These are phyloP conservation scores for Chaetura pelagica DNA, from an alignment of 2,113 vertebrate species.

Conservation along the genomic window DNA sequence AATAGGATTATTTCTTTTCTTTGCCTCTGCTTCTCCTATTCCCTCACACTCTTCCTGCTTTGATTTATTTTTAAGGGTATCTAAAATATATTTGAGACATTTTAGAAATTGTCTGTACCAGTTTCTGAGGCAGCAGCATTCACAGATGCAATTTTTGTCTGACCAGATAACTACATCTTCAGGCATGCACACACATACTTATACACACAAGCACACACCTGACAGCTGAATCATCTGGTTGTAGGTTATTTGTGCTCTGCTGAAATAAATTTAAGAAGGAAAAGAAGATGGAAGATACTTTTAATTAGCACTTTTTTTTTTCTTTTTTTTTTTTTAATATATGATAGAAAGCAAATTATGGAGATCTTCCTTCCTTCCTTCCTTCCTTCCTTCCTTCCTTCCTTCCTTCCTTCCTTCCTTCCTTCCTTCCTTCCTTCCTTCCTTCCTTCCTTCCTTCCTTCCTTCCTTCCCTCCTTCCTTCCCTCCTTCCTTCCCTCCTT, in stretches of 20 bases:
- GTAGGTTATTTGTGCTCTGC: background rate
- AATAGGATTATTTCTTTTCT: background rate
- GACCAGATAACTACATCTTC: background rate
- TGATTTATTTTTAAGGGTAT: background rate
- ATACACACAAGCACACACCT: background rate
- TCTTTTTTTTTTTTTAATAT: background rate
- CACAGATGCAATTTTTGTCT: background rate
- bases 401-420: no score
- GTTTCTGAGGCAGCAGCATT: background rate
- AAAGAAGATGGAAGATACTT: background rate
- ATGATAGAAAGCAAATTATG: background rate
- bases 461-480: no score
- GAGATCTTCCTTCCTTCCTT: background rate
- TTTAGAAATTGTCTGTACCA: background rate
- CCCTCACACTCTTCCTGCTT: background rate
- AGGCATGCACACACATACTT: background rate
- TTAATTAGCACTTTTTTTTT: background rate
- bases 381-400: no score
- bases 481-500: no score
- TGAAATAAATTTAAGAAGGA: background rate
- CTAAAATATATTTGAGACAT: background rate
- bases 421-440: no score
- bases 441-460: no score
- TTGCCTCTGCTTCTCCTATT: background rate
- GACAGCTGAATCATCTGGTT: background rate